phyloP scores from a whole-genome alignment of 2,888 invertebrate genomes.

The Trichogramma dendrolimi region DNA sequence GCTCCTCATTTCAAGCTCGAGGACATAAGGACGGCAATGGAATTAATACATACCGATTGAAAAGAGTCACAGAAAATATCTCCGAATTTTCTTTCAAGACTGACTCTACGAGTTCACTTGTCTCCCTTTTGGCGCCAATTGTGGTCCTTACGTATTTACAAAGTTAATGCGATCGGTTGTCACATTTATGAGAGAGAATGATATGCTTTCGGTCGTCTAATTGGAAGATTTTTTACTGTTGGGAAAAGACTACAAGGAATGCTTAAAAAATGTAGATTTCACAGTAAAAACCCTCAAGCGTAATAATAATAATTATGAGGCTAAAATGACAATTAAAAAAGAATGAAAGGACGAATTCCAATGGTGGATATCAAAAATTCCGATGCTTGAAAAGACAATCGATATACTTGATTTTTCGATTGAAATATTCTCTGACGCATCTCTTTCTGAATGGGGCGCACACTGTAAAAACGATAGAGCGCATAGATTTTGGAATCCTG shows the following conservation, averaged over 20 bases:
- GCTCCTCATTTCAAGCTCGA: no score
- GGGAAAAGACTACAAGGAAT: slow-evolving; percentile 7
- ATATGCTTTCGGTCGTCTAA: slow-evolving; percentile 7
- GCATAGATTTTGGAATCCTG: background rate
- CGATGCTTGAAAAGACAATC: background rate
- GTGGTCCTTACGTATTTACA: background rate
- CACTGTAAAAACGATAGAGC: background rate
- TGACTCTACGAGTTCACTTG: no score
- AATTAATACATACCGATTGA: no score
- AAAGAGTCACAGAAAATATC: no score
- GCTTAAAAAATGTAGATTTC: background rate
- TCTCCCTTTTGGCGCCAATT: no score
- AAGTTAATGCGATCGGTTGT: slow-evolving; percentile 23
- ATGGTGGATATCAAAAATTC: slow-evolving; percentile 4
- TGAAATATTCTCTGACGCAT: slow-evolving; percentile 12
- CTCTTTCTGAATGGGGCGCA: background rate
- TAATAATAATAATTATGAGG: background rate
- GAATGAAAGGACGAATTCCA: background rate
- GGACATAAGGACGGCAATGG: no score
- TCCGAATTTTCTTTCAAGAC: no score
- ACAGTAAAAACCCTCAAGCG: slow-evolving; percentile 3
- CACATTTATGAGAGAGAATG: slow-evolving; percentile 3
- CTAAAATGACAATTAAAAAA: background rate
- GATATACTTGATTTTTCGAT: background rate
- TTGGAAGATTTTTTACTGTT: slow-evolving; percentile 20